These are phyloP conservation scores for Chrysochloris asiatica DNA, from an alignment of 2,113 vertebrate genomes.

Conservation along the genomic window DNA sequence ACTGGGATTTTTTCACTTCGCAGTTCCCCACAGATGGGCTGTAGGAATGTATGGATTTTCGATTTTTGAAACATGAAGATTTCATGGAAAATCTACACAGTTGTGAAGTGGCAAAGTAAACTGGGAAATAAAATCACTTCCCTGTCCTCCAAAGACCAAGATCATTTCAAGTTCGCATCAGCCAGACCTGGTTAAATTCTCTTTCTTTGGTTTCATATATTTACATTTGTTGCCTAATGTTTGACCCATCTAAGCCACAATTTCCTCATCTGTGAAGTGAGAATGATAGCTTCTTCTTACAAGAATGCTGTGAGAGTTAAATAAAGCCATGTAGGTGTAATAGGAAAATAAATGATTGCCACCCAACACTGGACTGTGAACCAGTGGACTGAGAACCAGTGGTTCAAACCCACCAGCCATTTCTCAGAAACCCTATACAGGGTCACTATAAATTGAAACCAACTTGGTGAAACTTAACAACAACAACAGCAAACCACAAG, in stretches of 20 bases:
- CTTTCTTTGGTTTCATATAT: too few species aligned
- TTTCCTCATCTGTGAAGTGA: background rate
- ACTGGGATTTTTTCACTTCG: background rate
- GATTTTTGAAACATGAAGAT: background rate
- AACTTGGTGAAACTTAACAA: too few species aligned
- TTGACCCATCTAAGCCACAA: background rate
- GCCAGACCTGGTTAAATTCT: background rate
- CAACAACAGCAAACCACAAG: too few species aligned
- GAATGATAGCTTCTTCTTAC: background rate
- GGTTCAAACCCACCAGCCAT: too few species aligned
- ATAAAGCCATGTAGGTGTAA: background rate
- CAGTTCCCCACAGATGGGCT: background rate
- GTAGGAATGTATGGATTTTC: background rate
- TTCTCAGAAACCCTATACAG: too few species aligned
- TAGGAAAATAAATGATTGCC: background rate
- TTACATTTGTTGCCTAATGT: too few species aligned
- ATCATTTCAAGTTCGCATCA: background rate
- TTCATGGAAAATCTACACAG: background rate
- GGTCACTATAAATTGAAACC: too few species aligned
- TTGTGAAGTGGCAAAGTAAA: constrained; percentile 26
- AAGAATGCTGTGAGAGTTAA: background rate
- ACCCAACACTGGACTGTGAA: too few species aligned
- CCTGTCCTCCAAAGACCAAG: background rate
- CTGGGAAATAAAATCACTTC: background rate
- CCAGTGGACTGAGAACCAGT: too few species aligned